Conservation (phyloP, 2,888 invertebrate genomes). For the Rhaphigaster nebulosa region DNA sequence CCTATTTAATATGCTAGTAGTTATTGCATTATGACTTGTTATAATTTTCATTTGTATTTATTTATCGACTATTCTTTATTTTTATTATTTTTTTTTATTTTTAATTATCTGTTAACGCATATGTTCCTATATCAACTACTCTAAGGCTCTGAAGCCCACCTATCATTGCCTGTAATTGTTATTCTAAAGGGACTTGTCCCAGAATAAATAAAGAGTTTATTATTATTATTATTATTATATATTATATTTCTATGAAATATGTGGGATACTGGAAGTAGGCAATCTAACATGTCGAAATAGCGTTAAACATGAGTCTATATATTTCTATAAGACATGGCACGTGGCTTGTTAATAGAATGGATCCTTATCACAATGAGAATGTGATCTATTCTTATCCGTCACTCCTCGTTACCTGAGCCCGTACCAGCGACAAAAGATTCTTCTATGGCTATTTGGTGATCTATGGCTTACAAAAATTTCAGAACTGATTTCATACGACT, state of each 20-base stretch:
- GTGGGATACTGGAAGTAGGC: background rate
- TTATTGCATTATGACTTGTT: no score
- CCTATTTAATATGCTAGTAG: no score
- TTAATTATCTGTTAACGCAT: no score
- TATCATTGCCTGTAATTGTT: no score
- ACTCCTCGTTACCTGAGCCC: background rate
- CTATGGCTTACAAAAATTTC: background rate
- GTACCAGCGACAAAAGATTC: background rate
- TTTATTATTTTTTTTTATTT: no score
- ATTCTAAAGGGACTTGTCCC: no score
- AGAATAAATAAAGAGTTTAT: no score
- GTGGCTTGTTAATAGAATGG: constrained; percentile 6
- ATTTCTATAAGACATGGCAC: background rate
- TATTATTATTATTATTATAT: no score
- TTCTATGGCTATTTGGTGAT: background rate
- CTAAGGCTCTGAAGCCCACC: no score
- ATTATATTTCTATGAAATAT: background rate
- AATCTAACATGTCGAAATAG: background rate
- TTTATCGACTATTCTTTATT: no score
- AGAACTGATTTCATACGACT: background rate
- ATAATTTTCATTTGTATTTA: no score
- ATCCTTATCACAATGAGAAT: constrained; percentile 17
- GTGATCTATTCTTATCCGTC: background rate
- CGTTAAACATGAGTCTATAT: background rate
- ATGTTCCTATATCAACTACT: no score